Base-by-base conservation (phyloP, 1,140 invertebrate species). In the Drosophila murphyi region DNA sequence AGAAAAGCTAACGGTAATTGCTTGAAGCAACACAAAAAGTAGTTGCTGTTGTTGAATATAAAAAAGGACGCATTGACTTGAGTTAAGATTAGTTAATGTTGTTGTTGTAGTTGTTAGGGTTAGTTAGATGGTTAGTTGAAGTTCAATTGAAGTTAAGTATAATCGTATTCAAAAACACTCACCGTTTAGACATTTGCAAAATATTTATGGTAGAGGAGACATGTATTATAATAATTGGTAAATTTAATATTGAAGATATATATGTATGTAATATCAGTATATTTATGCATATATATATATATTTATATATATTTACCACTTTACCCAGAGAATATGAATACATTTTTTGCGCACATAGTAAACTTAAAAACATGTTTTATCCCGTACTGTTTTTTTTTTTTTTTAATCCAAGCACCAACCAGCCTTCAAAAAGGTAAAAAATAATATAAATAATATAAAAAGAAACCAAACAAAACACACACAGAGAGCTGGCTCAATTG, bases 161-260 rank as follows among this genome's bases (percentile, higher is more conserved):
- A 81, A 87, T 91, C 62, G 77, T 78, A 81, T 83, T 90, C 87
- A 90, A 90, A 69, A 91, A 87, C 90, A 91, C 90, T 91, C 90
- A 91, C 90, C 90, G 82, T 89, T 91, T 91, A 89, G 90, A 91
- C 82, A 89, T 81, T 77, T 89, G 85, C 85, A 89, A 80, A 89
- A 69, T 4, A 20, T 20, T 20, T 68, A 68, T 88, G 83, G 85
- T 88, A 87, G 82, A 81, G 82, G 71, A 88, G 80, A 88, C 85
- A 87, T 82, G 77, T 80, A 82, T 62, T 73, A 67, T 80, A 81
- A 32, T 48, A n/a, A 48, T 57, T 57, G 73, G 34, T 76, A 62
- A 55, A 86, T 72, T 86, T 82, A 64, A 61, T 82, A 71, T 82
- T 75, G 45, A 59, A 59, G 48, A 47, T 47, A 68, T 54, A 54